Evolutionary conservation across 2,888 invertebrate species (phyloP).

Genomic region (Halictus ligatus): DNA sequence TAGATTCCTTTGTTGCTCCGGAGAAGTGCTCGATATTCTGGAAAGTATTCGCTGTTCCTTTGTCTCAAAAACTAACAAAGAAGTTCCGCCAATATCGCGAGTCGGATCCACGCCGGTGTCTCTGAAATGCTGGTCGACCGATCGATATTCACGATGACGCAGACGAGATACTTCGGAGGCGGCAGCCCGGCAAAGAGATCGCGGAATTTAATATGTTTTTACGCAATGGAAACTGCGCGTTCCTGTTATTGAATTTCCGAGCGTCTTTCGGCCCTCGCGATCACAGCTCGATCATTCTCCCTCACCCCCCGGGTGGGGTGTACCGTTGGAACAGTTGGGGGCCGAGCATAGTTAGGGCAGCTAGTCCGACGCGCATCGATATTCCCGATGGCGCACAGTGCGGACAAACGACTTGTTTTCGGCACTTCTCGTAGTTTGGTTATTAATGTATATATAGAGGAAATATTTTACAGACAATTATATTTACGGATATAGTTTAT

Average conservation of each 20-base stretch:
- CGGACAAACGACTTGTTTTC: too few species aligned
- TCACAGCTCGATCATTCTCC: neutral
- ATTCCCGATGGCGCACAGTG: neutral
- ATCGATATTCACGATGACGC: neutral
- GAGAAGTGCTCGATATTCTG: neutral
- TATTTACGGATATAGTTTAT: too few species aligned
- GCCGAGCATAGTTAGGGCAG: neutral
- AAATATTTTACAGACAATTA: too few species aligned
- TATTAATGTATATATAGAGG: too few species aligned
- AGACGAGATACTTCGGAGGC: neutral
- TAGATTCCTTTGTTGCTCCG: neutral
- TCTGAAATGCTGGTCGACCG: neutral
- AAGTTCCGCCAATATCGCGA: neutral
- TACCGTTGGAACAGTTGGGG: neutral
- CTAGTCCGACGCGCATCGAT: conserved; percentile 1
- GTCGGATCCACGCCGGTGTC: neutral
- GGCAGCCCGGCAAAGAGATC: neutral
- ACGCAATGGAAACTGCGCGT: neutral
- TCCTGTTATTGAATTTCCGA: neutral
- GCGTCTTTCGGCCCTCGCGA: neutral
- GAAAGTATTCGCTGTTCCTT: neutral
- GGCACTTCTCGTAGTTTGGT: too few species aligned
- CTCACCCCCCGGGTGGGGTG: neutral
- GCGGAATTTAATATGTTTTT: conserved; percentile 9
- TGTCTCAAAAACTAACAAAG: neutral